A percentile compares a stretch with the other conserved stretches of the same genome.
Evolutionary conservation across 1,140 invertebrate genomes (phyloP).

Genomic region (Hyles vespertilio): DNA sequence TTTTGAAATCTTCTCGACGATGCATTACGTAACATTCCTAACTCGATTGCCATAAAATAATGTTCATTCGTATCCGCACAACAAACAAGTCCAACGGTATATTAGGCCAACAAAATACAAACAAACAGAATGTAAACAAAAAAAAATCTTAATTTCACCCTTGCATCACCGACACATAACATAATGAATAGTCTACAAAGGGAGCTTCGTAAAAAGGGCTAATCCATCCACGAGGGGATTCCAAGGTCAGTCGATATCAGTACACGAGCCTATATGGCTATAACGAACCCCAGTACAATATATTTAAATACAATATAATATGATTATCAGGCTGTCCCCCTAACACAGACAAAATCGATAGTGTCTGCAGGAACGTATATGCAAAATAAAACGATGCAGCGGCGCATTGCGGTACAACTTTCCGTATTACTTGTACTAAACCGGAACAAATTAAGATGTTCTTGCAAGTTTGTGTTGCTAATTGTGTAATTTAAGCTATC

Average conservation of each 20-base stretch:
- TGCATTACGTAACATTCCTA: too few relatives aligned
- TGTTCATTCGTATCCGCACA: too few relatives aligned
- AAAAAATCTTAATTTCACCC: background rate
- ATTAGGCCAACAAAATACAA: too few relatives aligned
- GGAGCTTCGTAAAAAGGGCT: constrained; percentile 12
- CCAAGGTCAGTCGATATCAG: constrained; percentile 47
- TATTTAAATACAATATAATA: constrained; percentile 73
- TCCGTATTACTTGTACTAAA: too few relatives aligned
- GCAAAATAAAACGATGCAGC: constrained; percentile 41
- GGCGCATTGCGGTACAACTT: constrained; percentile 14
- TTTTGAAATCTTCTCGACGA: too few relatives aligned
- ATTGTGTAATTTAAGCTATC: background rate
- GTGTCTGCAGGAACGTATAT: constrained; percentile 57
- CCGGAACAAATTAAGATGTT: too few relatives aligned
- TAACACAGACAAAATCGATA: constrained; percentile 75
- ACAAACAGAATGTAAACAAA: background rate
- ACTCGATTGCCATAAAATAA: too few relatives aligned
- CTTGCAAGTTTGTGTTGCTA: background rate
- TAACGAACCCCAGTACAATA: constrained; percentile 41
- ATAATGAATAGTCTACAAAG: constrained; percentile 21
- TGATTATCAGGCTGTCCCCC: constrained; percentile 69
- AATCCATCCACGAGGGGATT: constrained; percentile 19
- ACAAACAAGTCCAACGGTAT: too few relatives aligned
- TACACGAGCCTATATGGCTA: constrained; percentile 13
- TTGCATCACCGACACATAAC: background rate